Base-by-base conservation (phyloP, 2,797 vertebrate genomes). In the Telmatherina bonti region DNA sequence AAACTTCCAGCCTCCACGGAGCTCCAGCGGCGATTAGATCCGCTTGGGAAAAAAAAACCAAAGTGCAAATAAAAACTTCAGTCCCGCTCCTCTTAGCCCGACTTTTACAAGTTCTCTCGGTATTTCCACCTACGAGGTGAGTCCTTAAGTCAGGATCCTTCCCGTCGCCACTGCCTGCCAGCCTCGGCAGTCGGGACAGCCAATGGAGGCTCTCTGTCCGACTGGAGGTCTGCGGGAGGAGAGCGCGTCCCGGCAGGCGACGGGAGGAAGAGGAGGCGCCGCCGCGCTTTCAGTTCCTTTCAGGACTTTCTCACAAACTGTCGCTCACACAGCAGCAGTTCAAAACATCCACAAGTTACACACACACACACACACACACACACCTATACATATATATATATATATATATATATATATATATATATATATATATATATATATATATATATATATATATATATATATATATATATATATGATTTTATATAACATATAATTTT, bases 111-210 rank as follows among this genome's bases (percentile, higher is more conserved):
- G 30, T 65, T 70, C 58, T 58, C 16, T 60, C 53, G 18, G 60
- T 79, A 47, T 66, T 78, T 78, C 69, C 85, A 76, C 45, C 53
- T 7, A 45, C 65, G 27, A 7, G 26, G n/a, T n/a, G n/a, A n/a
- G n/a, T 58, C 54, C 53, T 43, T 67, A 13, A n/a, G 54, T 74
- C 55, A 74, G 66, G 71, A 78, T 4, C 57, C 76, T 77, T 78
- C 78, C 74, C 85, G 90, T 89, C 78, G 75, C 86, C 83, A 47
- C 75, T 77, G 86, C 81, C 91, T 85, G 89, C 88, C 87, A 87
- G 81, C 79, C 74, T 79, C 76, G 90, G 88, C 88, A 71, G 88
- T 91, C 85, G 72, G 79, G 89, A 88, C 78, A 87, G 72, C 85
- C 88, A 87, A 84, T 88, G 70, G 81, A 36, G 59, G 72, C 74